These are phyloP conservation scores for Siniperca scherzeri DNA, from an alignment of 2,797 vertebrate genomes.

Conservation along the genomic window DNA sequence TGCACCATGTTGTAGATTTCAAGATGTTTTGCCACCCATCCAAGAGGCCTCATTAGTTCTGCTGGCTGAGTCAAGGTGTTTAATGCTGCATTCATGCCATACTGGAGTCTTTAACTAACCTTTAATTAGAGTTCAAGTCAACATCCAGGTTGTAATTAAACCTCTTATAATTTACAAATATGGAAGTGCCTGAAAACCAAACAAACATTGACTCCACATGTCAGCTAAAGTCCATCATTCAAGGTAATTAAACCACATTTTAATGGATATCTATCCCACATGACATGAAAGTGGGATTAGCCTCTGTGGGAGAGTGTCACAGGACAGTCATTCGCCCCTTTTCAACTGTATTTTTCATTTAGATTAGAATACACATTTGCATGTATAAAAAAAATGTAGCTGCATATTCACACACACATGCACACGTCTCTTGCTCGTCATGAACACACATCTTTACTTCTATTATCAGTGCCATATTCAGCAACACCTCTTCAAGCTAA, in stretches of 20 bases:
- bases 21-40: background rate
- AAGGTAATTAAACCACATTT: no score
- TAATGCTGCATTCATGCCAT: background rate
- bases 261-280: no score
- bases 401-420: background rate
- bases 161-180: background rate
- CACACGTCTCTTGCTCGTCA: background rate
- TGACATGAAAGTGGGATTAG: background rate
- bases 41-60: background rate
- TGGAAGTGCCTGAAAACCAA: background rate
- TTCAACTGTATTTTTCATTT: background rate
- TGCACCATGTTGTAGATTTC: background rate
- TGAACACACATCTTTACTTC: background rate
- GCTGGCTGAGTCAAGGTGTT: background rate
- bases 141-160: background rate
- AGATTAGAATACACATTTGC: background rate
- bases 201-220: background rate
- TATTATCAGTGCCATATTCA: background rate
- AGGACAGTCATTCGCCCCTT: background rate
- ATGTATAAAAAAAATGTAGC: background rate
- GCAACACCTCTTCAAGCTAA: constrained; percentile 16
- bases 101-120: no score
- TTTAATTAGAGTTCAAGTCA: background rate
- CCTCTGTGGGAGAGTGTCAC: background rate
- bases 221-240: background rate